A percentile compares a stretch with the other conserved stretches of the same genome.
Evolutionary conservation across 2,113 vertebrate genomes (phyloP).

Genomic region (Oceanodroma tethys): DNA sequence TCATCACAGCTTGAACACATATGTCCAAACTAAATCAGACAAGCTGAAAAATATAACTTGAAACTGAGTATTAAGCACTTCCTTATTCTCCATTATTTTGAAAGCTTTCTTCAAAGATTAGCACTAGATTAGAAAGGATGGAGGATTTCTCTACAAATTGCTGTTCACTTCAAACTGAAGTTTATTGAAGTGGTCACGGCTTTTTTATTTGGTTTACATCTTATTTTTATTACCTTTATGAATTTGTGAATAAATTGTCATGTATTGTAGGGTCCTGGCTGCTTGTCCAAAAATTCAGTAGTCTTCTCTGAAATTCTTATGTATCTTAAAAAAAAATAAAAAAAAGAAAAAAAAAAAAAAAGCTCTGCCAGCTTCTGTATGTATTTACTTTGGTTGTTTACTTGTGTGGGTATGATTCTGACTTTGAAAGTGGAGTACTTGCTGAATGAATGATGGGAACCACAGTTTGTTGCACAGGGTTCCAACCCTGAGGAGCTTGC

Average conservation of each 20-base stretch:
- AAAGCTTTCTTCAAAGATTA: not conserved
- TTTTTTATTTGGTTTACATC: not conserved
- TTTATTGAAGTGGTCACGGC: not conserved
- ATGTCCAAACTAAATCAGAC: not conserved
- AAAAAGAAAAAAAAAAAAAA: not conserved
- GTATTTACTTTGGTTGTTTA: not conserved
- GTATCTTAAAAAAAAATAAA: not conserved
- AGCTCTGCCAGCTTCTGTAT: not conserved
- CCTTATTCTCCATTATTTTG: not conserved
- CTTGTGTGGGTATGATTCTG: not conserved
- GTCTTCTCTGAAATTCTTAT: not conserved
- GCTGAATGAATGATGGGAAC: not conserved
- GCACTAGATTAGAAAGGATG: not conserved
- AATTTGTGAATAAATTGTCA: not conserved
- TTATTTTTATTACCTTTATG: not conserved
- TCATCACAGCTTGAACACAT: not conserved
- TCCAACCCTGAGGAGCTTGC: not conserved
- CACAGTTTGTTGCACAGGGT: not conserved
- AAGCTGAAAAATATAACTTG: not conserved
- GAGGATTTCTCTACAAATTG: not conserved
- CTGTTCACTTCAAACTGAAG: not conserved
- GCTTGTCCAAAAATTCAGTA: not conserved
- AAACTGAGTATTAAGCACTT: not conserved
- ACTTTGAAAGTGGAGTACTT: not conserved
- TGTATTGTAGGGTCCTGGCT: not conserved